Conservation (phyloP, 2,888 invertebrate genomes). For the Rhagophthalmus giganteus region DNA sequence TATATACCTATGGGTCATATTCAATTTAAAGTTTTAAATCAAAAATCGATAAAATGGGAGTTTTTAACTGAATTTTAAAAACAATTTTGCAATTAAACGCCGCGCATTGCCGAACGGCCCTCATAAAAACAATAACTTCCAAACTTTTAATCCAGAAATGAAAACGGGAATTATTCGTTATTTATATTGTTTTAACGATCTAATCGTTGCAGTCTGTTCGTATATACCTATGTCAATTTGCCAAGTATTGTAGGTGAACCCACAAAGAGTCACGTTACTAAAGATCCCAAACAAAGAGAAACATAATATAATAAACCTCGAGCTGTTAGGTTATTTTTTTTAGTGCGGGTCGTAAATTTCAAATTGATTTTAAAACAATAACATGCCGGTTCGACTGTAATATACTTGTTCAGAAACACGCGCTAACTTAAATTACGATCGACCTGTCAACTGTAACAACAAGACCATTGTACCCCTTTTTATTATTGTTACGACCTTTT, state of each 20-base stretch:
- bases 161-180: constrained; percentile 10
- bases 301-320: constrained; percentile 37
- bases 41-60: background rate
- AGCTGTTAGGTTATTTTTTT: constrained; percentile 35
- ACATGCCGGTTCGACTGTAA: constrained; percentile 31
- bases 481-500: constrained; percentile 14
- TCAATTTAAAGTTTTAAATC: too few species aligned
- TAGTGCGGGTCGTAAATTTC: constrained; percentile 39
- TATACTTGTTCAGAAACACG: constrained; percentile 34
- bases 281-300: constrained; percentile 38
- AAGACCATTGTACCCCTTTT: constrained; percentile 22
- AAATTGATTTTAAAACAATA: constrained; percentile 42
- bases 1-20: too few species aligned
- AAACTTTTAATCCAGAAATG: constrained; percentile 7
- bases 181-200: constrained; percentile 20
- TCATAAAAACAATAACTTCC: background rate
- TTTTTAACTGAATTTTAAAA: too few species aligned
- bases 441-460: constrained; percentile 30
- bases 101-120: too few species aligned
- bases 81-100: too few species aligned
- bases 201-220: constrained; percentile 24
- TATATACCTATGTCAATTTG: constrained; percentile 33
- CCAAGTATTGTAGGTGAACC: constrained; percentile 24
- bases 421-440: constrained; percentile 29
- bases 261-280: constrained; percentile 37